Conservation (phyloP, 2,888 invertebrate genomes). For the Tryphoninae sp. region DNA sequence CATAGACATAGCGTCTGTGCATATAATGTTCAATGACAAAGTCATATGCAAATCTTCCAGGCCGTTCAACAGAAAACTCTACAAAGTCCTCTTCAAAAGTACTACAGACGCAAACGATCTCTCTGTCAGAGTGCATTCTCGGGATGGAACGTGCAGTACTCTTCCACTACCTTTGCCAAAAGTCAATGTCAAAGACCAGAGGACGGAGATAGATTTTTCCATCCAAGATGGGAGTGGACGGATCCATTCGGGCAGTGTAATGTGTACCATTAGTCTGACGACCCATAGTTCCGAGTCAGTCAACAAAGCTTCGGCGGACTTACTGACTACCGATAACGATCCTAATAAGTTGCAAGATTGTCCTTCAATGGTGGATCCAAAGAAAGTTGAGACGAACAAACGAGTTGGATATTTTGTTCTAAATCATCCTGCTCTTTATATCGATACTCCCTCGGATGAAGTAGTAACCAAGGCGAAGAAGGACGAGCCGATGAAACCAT, state of each 20-base stretch:
- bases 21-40: slow-evolving; percentile 74
- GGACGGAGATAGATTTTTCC: slow-evolving; percentile 76
- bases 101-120: slow-evolving; percentile 71
- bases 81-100: slow-evolving; percentile 74
- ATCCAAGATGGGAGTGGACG: slow-evolving; percentile 68
- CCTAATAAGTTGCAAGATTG: slow-evolving; percentile 76
- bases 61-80: slow-evolving; percentile 77
- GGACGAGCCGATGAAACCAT: slow-evolving; percentile 65
- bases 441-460: slow-evolving; percentile 41
- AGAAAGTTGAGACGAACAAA: slow-evolving; percentile 55
- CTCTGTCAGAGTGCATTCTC: slow-evolving; percentile 71
- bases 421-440: slow-evolving; percentile 70
- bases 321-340: slow-evolving; percentile 71
- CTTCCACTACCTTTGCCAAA: slow-evolving; percentile 77
- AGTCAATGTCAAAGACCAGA: slow-evolving; percentile 69
- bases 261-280: slow-evolving; percentile 73
- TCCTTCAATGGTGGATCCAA: slow-evolving; percentile 64
- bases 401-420: slow-evolving; percentile 73
- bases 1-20: slow-evolving; percentile 70
- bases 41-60: slow-evolving; percentile 72
- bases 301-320: slow-evolving; percentile 35
- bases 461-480: slow-evolving; percentile 38
- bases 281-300: slow-evolving; percentile 37
- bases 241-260: slow-evolving; percentile 73
- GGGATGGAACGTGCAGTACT: slow-evolving; percentile 68